Conservation (phyloP, 2,888 invertebrate species). For the Zhengitettix transpicula region DNA sequence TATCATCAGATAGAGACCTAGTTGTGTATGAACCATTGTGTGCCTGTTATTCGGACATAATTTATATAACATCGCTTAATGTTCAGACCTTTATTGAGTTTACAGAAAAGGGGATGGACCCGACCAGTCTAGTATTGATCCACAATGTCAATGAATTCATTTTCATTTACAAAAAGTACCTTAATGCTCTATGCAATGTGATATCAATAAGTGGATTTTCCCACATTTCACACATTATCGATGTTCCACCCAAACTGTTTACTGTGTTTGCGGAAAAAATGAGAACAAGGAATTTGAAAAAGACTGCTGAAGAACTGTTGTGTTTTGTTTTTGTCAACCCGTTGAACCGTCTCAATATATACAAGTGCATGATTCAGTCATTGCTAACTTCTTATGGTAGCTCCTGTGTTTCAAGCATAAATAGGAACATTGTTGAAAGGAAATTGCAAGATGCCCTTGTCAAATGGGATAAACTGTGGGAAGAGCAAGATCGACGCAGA, state of each 20-base stretch:
- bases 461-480: conserved; percentile 44
- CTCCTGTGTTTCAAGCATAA: conserved; percentile 27
- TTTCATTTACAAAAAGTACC: conserved; percentile 51
- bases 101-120: conserved; percentile 44
- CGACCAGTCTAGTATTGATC: conserved; percentile 49
- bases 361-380: conserved; percentile 42
- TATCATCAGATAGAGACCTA: conserved; percentile 35
- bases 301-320: conserved; percentile 22
- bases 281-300: conserved; percentile 35
- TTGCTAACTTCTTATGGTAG: conserved; percentile 30
- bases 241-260: conserved; percentile 37
- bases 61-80: conserved; percentile 49
- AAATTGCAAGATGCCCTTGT: conserved; percentile 35
- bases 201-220: conserved; percentile 53
- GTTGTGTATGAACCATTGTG: conserved; percentile 46
- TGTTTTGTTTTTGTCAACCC: conserved; percentile 43
- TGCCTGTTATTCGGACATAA: conserved; percentile 47
- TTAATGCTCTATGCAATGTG: conserved; percentile 52
- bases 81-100: conserved; percentile 43
- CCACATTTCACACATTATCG: conserved; percentile 44
- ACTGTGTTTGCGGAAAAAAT: conserved; percentile 39
- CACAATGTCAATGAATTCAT: conserved; percentile 55
- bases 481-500: conserved; percentile 34
- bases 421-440: conserved; percentile 28
- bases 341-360: conserved; percentile 40